phyloP scores from a whole-genome alignment of 2,797 vertebrate species.

The Tauraco hartlaubi region DNA sequence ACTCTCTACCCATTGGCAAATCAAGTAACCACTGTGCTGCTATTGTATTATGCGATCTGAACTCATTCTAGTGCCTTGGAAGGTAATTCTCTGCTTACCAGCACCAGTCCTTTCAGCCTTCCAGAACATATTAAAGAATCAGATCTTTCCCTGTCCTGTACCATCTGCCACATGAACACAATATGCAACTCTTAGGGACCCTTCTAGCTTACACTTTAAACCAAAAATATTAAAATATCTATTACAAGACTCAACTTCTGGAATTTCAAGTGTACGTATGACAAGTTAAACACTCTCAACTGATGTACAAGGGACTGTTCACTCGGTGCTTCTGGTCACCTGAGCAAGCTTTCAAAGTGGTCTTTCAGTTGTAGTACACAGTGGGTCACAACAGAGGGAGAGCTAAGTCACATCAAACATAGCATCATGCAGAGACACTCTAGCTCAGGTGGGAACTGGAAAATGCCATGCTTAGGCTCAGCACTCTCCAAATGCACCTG shows the following conservation, averaged over 20 bases:
- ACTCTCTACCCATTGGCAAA: not conserved
- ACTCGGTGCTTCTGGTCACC: not conserved
- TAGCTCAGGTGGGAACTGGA: not conserved
- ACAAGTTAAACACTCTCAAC: not conserved
- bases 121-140: not conserved
- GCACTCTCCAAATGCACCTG: not conserved
- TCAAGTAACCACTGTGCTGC: not conserved
- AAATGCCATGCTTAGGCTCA: not conserved
- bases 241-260: not conserved
- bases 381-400: not conserved
- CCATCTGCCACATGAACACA: not conserved
- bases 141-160: not conserved
- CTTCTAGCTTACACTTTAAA: not conserved
- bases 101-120: not conserved
- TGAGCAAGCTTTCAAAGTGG: not conserved
- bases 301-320: rapidly evolving
- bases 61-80: not conserved
- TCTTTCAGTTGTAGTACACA: not conserved
- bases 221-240: not conserved
- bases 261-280: not conserved
- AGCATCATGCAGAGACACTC: not conserved
- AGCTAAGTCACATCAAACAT: not conserved
- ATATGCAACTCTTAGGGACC: not conserved
- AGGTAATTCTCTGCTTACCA: not conserved
- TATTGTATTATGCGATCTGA: not conserved